Percentiles rank a stretch among this genome's conserved stretches.
Evolutionary conservation across 2,888 invertebrate genomes (phyloP).

Genomic region (Sesamia inferens): DNA sequence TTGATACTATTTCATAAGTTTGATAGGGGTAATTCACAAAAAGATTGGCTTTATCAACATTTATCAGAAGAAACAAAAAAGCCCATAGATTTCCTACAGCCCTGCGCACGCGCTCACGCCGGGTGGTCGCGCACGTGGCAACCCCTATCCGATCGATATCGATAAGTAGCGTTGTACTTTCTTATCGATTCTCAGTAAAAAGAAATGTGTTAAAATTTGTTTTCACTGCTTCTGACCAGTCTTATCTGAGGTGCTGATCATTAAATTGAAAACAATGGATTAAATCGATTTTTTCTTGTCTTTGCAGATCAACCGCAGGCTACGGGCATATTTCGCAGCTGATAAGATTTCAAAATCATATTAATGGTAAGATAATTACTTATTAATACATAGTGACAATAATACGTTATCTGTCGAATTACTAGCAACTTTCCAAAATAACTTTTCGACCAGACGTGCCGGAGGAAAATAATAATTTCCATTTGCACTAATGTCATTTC

Average conservation of each 20-base stretch:
- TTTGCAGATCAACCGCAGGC: constrained; percentile 85
- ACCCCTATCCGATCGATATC: constrained; percentile 85
- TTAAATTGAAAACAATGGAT: not conserved
- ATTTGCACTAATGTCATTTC: constrained; percentile 7
- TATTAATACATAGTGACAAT: not conserved
- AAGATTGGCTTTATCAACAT: constrained; percentile 59
- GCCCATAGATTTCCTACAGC: constrained; percentile 61
- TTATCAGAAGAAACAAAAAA: constrained; percentile 71
- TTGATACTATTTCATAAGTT: constrained; percentile 30
- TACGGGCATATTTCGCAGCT: constrained; percentile 84
- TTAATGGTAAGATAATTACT: constrained; percentile 83
- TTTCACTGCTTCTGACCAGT: constrained; percentile 26
- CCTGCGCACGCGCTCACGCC: constrained; percentile 80
- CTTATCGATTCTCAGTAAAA: constrained; percentile 60
- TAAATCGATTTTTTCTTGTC: constrained; percentile 43
- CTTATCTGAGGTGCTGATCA: not conserved
- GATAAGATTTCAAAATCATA: constrained; percentile 86
- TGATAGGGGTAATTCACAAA: constrained; percentile 62
- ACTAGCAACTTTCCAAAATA: constrained; percentile 72
- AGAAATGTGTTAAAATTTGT: constrained; percentile 46
- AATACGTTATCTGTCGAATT: constrained; percentile 33
- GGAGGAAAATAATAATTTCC: constrained; percentile 21
- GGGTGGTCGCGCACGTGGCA: constrained; percentile 87
- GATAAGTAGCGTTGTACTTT: constrained; percentile 74
- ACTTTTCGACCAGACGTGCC: constrained; percentile 26